A percentile compares a stretch with the other conserved stretches of the same genome.
Evolutionary conservation across 2,888 invertebrate genomes (phyloP).

Genomic region (Drosophila niveifrons): DNA sequence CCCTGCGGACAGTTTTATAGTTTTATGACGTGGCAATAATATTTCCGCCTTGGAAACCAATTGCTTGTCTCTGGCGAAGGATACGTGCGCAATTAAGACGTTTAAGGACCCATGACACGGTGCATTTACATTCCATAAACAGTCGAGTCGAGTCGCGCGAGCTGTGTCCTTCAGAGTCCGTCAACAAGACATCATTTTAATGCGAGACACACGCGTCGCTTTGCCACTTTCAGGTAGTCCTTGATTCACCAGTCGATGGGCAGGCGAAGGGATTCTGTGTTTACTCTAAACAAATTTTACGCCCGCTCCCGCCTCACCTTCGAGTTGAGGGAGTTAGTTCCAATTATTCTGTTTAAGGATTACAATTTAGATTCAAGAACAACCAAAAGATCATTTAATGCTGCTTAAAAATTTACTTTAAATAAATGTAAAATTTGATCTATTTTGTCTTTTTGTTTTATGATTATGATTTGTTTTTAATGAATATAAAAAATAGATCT

Average conservation of each 20-base stretch:
- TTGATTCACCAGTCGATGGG: conserved; percentile 53
- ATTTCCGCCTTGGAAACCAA: conserved; percentile 82
- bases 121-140: conserved; percentile 77
- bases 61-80: conserved; percentile 71
- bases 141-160: conserved; percentile 73
- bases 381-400: background rate
- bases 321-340: conserved; percentile 6
- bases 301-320: conserved; percentile 49
- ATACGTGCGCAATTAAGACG: conserved; percentile 82
- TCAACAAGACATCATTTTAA: conserved; percentile 77
- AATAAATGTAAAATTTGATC: too few relatives aligned
- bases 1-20: conserved; percentile 83
- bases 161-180: conserved; percentile 60
- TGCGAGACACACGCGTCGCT: conserved; percentile 77
- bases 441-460: too few relatives aligned
- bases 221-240: conserved; percentile 64
- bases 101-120: conserved; percentile 83
- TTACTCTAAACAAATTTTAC: conserved; percentile 75
- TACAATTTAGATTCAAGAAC: background rate
- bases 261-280: conserved; percentile 66
- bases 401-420: too few relatives aligned
- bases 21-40: conserved; percentile 84
- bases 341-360: background rate
- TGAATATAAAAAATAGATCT: too few relatives aligned
- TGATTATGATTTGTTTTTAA: too few relatives aligned